These are phyloP conservation scores for Lemur catta DNA, from an alignment of 2,797 vertebrate genomes.

Conservation along the genomic window DNA sequence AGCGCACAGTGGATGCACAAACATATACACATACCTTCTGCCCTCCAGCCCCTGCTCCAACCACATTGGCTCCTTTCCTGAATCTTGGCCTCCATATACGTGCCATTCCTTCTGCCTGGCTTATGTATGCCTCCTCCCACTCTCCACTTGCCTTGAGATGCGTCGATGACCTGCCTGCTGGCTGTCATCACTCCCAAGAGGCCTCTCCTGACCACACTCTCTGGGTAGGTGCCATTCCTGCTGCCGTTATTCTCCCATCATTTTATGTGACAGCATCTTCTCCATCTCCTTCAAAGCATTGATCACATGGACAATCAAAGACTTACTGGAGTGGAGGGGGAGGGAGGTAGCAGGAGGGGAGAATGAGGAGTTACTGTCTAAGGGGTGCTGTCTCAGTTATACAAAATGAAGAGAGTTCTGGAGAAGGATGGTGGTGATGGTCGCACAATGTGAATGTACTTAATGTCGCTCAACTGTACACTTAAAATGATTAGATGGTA, in stretches of 20 bases:
- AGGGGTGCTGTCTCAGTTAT: not conserved
- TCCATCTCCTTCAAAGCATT: not conserved
- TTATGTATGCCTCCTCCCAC: too few relatives aligned
- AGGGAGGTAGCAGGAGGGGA: not conserved
- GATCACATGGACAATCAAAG: not conserved
- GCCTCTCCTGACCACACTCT: not conserved
- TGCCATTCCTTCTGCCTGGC: not conserved
- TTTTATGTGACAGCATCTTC: not conserved
- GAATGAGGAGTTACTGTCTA: not conserved
- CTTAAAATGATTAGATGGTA: not conserved
- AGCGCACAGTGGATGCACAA: not conserved
- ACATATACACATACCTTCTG: not conserved
- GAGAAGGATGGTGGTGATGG: rapidly evolving
- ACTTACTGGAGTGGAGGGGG: not conserved
- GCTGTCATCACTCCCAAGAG: not conserved
- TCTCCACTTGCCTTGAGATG: not conserved
- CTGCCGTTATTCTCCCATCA: not conserved
- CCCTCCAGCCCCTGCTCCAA: not conserved
- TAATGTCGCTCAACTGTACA: too few relatives aligned
- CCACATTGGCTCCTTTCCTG: not conserved
- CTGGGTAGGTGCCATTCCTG: not conserved
- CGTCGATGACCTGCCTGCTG: not conserved
- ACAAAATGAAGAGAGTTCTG: not conserved
- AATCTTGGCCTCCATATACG: not conserved
- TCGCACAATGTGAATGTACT: not conserved